phyloP scores from a whole-genome alignment of 2,797 vertebrate species.

The Gymnodraco acuticeps region DNA sequence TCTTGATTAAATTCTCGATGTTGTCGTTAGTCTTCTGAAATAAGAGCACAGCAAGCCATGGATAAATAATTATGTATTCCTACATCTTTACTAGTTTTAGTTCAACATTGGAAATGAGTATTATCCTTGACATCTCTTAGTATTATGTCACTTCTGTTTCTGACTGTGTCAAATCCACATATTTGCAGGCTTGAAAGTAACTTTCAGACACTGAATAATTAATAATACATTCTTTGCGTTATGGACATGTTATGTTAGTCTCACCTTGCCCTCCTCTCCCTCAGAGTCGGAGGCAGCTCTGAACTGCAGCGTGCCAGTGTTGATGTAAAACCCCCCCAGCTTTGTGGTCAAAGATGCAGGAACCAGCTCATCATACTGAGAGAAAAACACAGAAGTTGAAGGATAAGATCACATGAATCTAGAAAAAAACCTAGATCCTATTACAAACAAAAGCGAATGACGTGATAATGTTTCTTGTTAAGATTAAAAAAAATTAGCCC shows the following conservation, averaged over 20 bases:
- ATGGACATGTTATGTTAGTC: not conserved
- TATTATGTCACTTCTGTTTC: no score
- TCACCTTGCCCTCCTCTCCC: slow-evolving; percentile 90
- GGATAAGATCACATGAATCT: slow-evolving; percentile 38
- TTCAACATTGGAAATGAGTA: not conserved
- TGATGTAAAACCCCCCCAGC: slow-evolving; percentile 98
- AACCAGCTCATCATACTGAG: slow-evolving; percentile 97
- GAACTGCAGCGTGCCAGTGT: slow-evolving; percentile 97
- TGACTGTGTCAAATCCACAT: not conserved
- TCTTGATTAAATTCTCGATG: slow-evolving; percentile 89
- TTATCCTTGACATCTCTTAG: not conserved
- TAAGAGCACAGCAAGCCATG: slow-evolving; percentile 7
- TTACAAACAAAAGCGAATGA: slow-evolving; percentile 15
- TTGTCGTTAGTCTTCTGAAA: slow-evolving; percentile 85
- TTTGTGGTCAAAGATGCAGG: slow-evolving; percentile 97
- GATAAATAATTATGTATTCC: no score
- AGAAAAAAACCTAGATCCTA: slow-evolving; percentile 31
- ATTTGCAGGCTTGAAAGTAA: not conserved
- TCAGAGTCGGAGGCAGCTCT: slow-evolving; percentile 95
- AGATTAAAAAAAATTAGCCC: slow-evolving; percentile 38
- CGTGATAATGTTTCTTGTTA: slow-evolving; percentile 29
- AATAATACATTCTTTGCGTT: not conserved
- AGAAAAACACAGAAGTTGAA: slow-evolving; percentile 44
- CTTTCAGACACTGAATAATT: not conserved
- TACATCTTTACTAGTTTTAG: not conserved